Evolutionary conservation across 2,888 invertebrate species (phyloP).

Genomic region (Catocala nupta): DNA sequence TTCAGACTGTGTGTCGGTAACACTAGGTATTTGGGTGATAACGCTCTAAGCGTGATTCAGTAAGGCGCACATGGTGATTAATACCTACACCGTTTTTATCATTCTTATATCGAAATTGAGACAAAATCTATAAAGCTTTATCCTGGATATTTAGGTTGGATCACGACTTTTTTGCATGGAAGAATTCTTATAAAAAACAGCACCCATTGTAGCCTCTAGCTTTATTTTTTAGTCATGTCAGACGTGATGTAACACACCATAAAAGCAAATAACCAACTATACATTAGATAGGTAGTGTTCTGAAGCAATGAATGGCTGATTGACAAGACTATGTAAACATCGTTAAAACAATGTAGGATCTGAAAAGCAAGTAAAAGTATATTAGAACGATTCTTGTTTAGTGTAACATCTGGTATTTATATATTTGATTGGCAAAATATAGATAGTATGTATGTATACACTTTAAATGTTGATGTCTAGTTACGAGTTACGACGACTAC

Average conservation of each 20-base stretch:
- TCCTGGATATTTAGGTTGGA: neutral
- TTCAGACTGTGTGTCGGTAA: constrained; percentile 49
- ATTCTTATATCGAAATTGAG: neutral
- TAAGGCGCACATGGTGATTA: neutral
- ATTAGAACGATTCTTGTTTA: constrained; percentile 20
- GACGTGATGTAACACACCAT: constrained; percentile 18
- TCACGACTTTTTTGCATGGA: too few relatives aligned
- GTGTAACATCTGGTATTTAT: constrained; percentile 30
- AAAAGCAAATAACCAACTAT: constrained; percentile 8
- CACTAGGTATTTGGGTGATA: constrained; percentile 23
- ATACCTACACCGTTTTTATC: neutral
- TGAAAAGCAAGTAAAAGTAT: constrained; percentile 13
- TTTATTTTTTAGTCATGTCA: constrained; percentile 2
- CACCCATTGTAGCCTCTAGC: constrained; percentile 6
- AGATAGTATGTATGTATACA: constrained; percentile 23
- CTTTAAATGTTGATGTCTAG: constrained; percentile 36
- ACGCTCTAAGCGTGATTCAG: constrained; percentile 8
- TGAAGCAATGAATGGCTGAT: constrained; percentile 13
- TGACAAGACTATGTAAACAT: constrained; percentile 24
- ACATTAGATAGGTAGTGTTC: constrained; percentile 2
- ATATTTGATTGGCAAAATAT: constrained; percentile 28
- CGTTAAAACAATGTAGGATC: constrained; percentile 13
- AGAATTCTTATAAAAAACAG: neutral
- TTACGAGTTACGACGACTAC: constrained; percentile 54
- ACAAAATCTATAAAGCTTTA: neutral